Evolutionary conservation across 1,140 invertebrate genomes (phyloP), one percentile per base, ranked within the genome.

Genomic region (Galleria mellonella): DNA sequence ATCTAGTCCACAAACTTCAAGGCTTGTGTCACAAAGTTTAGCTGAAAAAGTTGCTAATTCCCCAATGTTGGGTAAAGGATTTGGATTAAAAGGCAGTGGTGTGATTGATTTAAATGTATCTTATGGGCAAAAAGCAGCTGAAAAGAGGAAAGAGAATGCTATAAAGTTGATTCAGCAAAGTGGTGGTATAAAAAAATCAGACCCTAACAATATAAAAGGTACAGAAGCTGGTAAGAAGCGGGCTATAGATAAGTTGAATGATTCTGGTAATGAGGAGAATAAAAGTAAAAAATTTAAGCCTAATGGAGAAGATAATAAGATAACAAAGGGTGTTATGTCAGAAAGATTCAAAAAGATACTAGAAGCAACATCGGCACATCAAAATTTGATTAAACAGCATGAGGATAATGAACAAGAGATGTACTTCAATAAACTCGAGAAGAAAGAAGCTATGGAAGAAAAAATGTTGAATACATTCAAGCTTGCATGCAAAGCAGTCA

Each of bases 381-480:
- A 88, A 4, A 91, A 94, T 72, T 85, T 97, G 9, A 88, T 96
- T 2, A 88, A 94, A 60, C 81, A 90, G 51, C 89, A 91, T 17
- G 91, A 97, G 38, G 85, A 91, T 39, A 89, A 94, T 60, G 91
- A 91, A 46, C 88, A 94, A 67, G 93, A 96, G 10, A 92, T 94
- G 58, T 98, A 98, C 74, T 98, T 98, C 54, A 89, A 91, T 48
- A 94, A 93, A 68, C 72, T 97, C 39, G 96, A 97, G 76, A 91
- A 92, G 51, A 98, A 96, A 68, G 97, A 98, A 82, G 89, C 89
- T 55, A 91, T 97, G 89, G 97, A 98, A 74, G 93, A 97, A 43
- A 97, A 98, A 83, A 96, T 98, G 94, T 72, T 92, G 11, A 90
- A 88, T 29, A 97, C 95, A 4, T 96, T 88, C 65, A 94, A 96